Evolutionary conservation across 2,888 invertebrate genomes (phyloP), one percentile per base, ranked within the genome.

Genomic region (Drosophila testacea): DNA sequence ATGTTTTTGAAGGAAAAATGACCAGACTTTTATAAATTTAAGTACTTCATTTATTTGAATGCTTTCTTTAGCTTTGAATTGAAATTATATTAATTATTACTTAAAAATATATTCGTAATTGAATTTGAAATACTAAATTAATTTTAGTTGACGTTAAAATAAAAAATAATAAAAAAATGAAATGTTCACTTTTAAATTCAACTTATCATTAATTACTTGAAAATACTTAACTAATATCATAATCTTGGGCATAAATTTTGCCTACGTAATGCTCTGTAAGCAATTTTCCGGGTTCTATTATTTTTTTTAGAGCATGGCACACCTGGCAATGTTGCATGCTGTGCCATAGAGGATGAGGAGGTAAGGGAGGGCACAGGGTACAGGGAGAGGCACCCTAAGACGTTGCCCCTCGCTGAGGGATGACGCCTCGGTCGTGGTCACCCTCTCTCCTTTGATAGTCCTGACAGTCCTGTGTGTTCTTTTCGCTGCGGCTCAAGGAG

Each of bases 321-420:
- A 81, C 82, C 81, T 81, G 81, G 76, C 66, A 27, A 34, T 32
- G 46, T 11, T 48, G 48, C 30, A 39, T 57, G 57, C 42, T 55
- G 54, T 22, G 30, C n/a, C 52, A 13, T 22, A 32, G n/a, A 55
- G 34, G 32, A 32, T 11, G n/a, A 42, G 22, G 13, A 10, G 6
- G 6, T 11, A 6, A 6, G 28, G 36, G 1, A 22, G 22, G 22
- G 22, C 22, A 22, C 22, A 22, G 22, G 22, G 22, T 22, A 13
- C 13, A 10, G 55, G 16, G 57, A 30, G 28, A 38, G 60, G 79
- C 70, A 77, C 77, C 73, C 78, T 69, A 51, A 61, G 77, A 78
- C 11, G 55, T 36, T 57, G 63, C 78, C 72, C 75, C 80, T 79
- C 50, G 84, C 73, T 79, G 85, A 86, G 88, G 83, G 87, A 76